A percentile compares a stretch with the other conserved stretches of the same genome.
Evolutionary conservation across 2,888 invertebrate species (phyloP).

Genomic region (Chrysotoxum bicinctum): DNA sequence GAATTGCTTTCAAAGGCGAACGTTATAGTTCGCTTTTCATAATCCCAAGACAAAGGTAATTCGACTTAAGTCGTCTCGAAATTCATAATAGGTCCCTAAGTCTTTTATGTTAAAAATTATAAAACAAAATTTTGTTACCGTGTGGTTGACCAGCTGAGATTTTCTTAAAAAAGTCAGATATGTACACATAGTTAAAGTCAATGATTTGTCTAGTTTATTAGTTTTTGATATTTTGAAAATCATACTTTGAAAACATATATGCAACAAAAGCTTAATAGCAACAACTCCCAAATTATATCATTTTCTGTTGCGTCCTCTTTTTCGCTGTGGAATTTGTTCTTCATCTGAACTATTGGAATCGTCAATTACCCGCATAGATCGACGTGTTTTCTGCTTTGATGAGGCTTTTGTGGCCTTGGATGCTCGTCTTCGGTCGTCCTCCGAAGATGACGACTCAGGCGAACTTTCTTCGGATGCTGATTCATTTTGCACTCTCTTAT

Average conservation of each 20-base stretch:
- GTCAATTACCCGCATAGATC: slow-evolving; percentile 71
- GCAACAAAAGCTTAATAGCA: not conserved
- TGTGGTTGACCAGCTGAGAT: too few relatives aligned
- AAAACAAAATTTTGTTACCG: too few relatives aligned
- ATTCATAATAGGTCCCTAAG: too few relatives aligned
- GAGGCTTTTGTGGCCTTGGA: not conserved
- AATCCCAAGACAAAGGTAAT: too few relatives aligned
- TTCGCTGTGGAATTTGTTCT: slow-evolving; percentile 73
- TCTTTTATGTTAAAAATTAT: too few relatives aligned
- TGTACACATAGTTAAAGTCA: not conserved
- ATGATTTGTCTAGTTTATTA: not conserved
- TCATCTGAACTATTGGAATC: slow-evolving; percentile 75
- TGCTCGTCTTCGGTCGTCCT: not conserved
- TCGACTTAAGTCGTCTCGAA: too few relatives aligned
- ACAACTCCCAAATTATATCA: slow-evolving; percentile 37
- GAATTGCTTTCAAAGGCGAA: too few relatives aligned
- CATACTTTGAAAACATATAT: not conserved
- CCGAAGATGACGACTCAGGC: slow-evolving; percentile 49
- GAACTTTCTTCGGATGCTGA: slow-evolving; percentile 24
- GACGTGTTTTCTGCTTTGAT: slow-evolving; percentile 56
- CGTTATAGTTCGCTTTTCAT: too few relatives aligned
- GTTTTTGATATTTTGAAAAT: not conserved
- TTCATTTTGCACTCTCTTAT: slow-evolving; percentile 2
- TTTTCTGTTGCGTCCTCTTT: slow-evolving; percentile 74
- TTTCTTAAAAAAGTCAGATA: too few relatives aligned